Conservation (phyloP, 2,797 vertebrate genomes). For the Synaphobranchus kaupii region DNA sequence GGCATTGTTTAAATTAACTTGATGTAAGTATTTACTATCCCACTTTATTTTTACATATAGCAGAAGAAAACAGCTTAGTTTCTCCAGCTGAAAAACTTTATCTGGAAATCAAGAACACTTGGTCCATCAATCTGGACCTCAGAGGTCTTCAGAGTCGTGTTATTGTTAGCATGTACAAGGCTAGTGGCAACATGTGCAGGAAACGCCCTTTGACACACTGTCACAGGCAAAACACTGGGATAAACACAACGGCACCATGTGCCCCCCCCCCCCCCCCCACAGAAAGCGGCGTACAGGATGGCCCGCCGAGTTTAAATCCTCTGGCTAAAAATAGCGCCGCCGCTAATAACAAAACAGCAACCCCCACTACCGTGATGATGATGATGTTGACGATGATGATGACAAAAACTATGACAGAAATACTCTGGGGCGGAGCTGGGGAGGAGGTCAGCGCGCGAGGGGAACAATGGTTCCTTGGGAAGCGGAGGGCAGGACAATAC, state of each 20-base stretch:
- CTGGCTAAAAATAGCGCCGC: slow-evolving; percentile 50
- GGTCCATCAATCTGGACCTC: slow-evolving; percentile 29
- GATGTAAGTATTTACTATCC: neutral
- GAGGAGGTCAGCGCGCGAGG: neutral
- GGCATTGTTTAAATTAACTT: neutral
- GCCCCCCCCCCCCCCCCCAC: neutral
- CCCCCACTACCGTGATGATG: neutral
- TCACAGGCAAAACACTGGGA: slow-evolving; percentile 12
- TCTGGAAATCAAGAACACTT: slow-evolving; percentile 11
- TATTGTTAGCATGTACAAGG: slow-evolving; percentile 52
- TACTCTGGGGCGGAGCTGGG: slow-evolving; percentile 3
- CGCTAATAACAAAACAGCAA: slow-evolving; percentile 41
- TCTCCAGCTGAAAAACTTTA: slow-evolving; percentile 21
- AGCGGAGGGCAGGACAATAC: slow-evolving; percentile 15
- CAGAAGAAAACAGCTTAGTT: neutral
- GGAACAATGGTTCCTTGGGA: slow-evolving; percentile 13
- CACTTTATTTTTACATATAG: neutral
- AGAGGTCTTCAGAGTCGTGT: slow-evolving; percentile 28
- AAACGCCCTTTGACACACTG: slow-evolving; percentile 57
- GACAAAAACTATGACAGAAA: neutral
- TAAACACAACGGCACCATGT: slow-evolving; percentile 18
- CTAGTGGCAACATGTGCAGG: slow-evolving; percentile 46
- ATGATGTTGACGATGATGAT: neutral
- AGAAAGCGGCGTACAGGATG: slow-evolving; percentile 9
- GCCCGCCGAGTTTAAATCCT: slow-evolving; percentile 35